Evolutionary conservation across 2,797 vertebrate species (phyloP).

Genomic region (Borostomias antarcticus): DNA sequence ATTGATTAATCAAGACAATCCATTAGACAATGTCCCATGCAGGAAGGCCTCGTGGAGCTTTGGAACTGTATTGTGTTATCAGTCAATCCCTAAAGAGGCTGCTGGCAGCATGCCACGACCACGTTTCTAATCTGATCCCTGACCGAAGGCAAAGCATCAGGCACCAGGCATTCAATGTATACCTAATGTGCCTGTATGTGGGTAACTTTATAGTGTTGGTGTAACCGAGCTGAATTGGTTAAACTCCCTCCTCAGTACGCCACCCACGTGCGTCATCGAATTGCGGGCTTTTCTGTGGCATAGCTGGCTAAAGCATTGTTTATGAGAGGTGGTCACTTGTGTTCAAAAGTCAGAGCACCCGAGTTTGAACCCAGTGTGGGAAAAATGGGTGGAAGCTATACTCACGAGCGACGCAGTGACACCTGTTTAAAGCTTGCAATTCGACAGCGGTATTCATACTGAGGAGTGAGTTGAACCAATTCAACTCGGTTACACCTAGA

Average conservation of each 20-base stretch:
- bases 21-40: conserved; percentile 38
- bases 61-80: conserved; percentile 21
- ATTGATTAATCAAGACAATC: conserved; percentile 43
- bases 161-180: neutral
- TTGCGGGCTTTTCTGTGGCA: no score
- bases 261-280: no score
- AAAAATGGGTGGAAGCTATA: no score
- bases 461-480: no score
- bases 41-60: conserved; percentile 25
- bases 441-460: neutral
- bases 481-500: no score
- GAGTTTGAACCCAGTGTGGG: no score
- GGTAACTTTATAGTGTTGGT: neutral
- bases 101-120: conserved; percentile 33
- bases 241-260: no score
- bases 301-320: no score
- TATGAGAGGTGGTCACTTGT: no score
- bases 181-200: neutral
- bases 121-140: conserved; percentile 32
- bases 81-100: conserved; percentile 27
- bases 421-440: no score
- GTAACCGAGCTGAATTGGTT: neutral
- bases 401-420: no score
- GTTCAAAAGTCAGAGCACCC: no score
- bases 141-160: conserved; percentile 12